phyloP scores from a whole-genome alignment of 2,888 invertebrate genomes.

The Diabrotica balteata region DNA sequence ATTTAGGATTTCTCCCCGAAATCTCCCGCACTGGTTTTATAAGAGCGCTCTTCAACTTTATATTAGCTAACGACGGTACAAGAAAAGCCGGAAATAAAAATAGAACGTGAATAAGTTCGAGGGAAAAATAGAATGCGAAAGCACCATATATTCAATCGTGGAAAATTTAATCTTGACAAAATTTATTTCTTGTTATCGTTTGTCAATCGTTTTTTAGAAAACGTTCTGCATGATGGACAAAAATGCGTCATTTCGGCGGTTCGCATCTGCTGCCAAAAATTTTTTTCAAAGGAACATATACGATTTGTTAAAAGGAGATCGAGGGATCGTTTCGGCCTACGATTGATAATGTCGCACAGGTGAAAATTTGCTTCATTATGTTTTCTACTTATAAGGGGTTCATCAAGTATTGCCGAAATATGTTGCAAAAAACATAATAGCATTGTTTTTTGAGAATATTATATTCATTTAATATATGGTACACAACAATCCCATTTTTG shows the following conservation, averaged over 20 bases:
- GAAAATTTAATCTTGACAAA: conserved; percentile 52
- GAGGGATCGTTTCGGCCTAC: neutral
- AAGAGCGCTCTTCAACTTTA: conserved; percentile 48
- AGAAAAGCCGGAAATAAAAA: conserved; percentile 53
- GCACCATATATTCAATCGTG: conserved; percentile 48
- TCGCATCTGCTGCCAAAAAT: conserved; percentile 10
- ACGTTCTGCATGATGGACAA: conserved; percentile 12
- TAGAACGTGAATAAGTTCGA: conserved; percentile 45
- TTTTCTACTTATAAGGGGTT: too few relatives aligned
- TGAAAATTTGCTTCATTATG: too few relatives aligned
- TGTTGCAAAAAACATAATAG: too few relatives aligned
- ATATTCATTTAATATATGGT: too few relatives aligned
- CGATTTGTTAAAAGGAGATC: neutral
- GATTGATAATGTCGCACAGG: too few relatives aligned
- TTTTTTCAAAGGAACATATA: too few relatives aligned
- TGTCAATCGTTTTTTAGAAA: conserved; percentile 32
- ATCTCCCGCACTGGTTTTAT: conserved; percentile 25
- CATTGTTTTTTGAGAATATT: too few relatives aligned
- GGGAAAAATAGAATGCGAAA: conserved; percentile 49
- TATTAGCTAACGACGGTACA: conserved; percentile 53
- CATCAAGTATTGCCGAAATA: too few relatives aligned
- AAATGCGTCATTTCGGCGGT: conserved; percentile 5
- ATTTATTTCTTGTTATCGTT: conserved; percentile 46
- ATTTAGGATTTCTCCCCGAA: neutral
- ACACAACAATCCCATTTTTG: too few relatives aligned